Base-by-base conservation (phyloP, 1,140 invertebrate species). In the Drosophila eugracilis region DNA sequence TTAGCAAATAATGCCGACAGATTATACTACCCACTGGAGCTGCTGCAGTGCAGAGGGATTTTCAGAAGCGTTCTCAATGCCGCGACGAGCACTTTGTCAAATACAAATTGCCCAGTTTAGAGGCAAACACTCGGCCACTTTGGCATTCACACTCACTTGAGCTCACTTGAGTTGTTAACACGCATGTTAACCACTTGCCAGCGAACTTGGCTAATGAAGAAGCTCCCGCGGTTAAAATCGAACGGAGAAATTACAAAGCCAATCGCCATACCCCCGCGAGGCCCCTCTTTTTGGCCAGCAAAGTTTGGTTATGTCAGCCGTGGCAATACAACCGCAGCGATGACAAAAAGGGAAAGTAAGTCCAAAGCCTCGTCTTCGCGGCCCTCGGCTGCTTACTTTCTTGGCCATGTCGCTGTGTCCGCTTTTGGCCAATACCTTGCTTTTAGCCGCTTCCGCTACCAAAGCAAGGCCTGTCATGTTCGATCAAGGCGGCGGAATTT, bases 301-400 rank as follows among this genome's bases (percentile, higher is more conserved):
- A 53, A 39, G 36, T 48, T 74, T 77, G 55, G 78, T 85, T 86
- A 85, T 86, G 81, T 85, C 83, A 85, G 83, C 73, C 28, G 37
- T 34, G 47, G 36, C 60, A 41, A 53, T 41, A 65, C 58, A 39
- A 42, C 9, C 37, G 39, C 66, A 54, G 53, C 60, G 78, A 81
- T 75, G 67, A 74, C 77, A 77, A 86, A 85, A 85, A 85, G 83
- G 83, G 81, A 85, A 85, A 85, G 81, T 85, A 85, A 85, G 81
- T 81, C 62, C 77, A 85, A 81, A 81, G 73, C 74, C 53, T 72
- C 80, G 77, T 65, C 75, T 78, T 78, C 44, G 44, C 24, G 24
- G 72, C 72, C 72, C 72, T 75, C 72, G 48, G 72, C 52, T 42
- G 45, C 52, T 72, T 17, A 78, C 78, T 81, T 83, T 83, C 69